phyloP scores from a whole-genome alignment of 1,140 invertebrate species.

The Coelopa frigida region DNA sequence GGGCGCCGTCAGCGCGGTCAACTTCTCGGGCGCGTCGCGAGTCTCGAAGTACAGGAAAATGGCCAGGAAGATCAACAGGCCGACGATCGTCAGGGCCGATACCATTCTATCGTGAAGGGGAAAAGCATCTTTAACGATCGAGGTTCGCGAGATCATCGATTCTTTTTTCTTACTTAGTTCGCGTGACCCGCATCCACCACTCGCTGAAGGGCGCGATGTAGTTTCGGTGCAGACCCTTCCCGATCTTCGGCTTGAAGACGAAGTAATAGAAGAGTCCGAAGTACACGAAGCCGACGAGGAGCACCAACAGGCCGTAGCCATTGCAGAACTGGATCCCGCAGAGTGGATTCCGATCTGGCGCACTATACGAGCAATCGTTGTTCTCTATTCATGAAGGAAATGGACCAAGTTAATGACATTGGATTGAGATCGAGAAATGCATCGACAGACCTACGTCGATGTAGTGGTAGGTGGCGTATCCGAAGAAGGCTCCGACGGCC shows the following conservation, averaged over 20 bases:
- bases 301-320: constrained; percentile 66
- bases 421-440: not conserved
- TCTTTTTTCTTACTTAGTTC: constrained; percentile 18
- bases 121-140: not conserved
- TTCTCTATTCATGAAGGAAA: constrained; percentile 2
- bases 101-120: constrained; percentile 18
- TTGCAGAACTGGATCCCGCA: constrained; percentile 51
- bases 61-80: constrained; percentile 47
- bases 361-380: constrained; percentile 2
- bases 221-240: constrained; percentile 38
- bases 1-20: constrained; percentile 60
- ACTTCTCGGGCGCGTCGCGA: constrained; percentile 50
- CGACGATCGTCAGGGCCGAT: constrained; percentile 15
- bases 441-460: constrained; percentile 24
- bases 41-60: constrained; percentile 62
- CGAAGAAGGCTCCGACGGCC: constrained; percentile 26
- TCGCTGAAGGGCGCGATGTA: constrained; percentile 19
- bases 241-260: constrained; percentile 55
- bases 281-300: constrained; percentile 58
- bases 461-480: constrained; percentile 37
- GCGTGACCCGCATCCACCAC: constrained; percentile 42
- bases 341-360: not conserved
- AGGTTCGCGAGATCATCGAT: not conserved
- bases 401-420: constrained; percentile 1
- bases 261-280: constrained; percentile 58